phyloP scores from a whole-genome alignment of 2,797 vertebrate genomes.

The Typhlichthys eigenmanni region DNA sequence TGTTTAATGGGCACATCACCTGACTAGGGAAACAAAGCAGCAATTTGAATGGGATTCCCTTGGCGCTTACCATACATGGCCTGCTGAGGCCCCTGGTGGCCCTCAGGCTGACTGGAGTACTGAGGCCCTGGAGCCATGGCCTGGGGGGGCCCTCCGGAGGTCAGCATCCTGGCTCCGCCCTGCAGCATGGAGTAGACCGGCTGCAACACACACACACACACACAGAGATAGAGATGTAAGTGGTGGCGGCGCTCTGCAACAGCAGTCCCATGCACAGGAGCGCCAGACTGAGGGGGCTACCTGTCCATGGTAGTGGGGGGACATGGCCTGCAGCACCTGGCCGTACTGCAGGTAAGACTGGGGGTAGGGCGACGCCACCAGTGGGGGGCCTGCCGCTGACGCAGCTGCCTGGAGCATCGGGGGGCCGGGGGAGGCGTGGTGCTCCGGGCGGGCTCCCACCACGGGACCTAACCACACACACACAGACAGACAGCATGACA shows the following conservation, averaged over 20 bases:
- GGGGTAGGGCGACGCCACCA: slow-evolving; percentile 83
- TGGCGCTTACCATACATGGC: slow-evolving; percentile 47
- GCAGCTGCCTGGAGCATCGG: slow-evolving; percentile 81
- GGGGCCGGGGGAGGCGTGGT: slow-evolving; percentile 75
- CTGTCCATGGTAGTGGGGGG: slow-evolving; percentile 84
- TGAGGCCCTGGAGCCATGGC: slow-evolving; percentile 39
- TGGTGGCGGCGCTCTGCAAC: too few relatives aligned
- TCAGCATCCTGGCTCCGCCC: slow-evolving; percentile 49
- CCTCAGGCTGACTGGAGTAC: slow-evolving; percentile 46
- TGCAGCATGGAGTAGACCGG: slow-evolving; percentile 55
- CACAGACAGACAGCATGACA: too few relatives aligned
- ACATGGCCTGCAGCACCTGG: slow-evolving; percentile 85
- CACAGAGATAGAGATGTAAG: too few relatives aligned
- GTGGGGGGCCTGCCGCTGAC: slow-evolving; percentile 78
- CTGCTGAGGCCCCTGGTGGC: slow-evolving; percentile 42
- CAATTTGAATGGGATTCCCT: background rate
- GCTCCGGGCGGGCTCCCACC: slow-evolving; percentile 80
- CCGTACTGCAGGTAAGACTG: slow-evolving; percentile 86
- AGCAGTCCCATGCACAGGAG: background rate
- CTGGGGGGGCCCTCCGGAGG: slow-evolving; percentile 40
- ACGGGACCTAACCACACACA: slow-evolving; percentile 69
- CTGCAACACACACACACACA: slow-evolving; percentile 18
- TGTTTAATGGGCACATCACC: too few relatives aligned
- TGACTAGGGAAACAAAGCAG: too few relatives aligned
- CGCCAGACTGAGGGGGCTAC: slow-evolving; percentile 37